Base-by-base conservation (phyloP, 2,797 vertebrate genomes). In the Petrocephalus schoutedeni region DNA sequence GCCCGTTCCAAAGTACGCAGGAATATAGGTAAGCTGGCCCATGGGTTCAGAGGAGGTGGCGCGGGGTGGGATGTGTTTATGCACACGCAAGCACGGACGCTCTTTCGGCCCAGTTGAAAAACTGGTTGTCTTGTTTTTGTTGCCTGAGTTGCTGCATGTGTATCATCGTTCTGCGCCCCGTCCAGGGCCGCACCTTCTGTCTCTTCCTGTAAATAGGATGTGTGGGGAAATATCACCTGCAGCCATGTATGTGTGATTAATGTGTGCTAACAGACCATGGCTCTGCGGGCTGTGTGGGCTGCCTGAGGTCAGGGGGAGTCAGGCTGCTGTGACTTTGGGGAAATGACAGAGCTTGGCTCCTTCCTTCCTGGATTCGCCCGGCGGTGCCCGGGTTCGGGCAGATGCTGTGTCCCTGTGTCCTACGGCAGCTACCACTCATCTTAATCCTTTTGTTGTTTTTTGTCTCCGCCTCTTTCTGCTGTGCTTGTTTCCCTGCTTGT, bases 51-150 rank as follows among this genome's bases (percentile, higher is more conserved):
- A 57, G 56, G 6, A 57, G 6, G 32, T 32, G 12, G n/a, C 4
- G 32, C 14, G 23, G 23, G n/a, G 28, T 16, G 23, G 21, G 83
- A 59, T 83, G 19, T 45, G 54, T 56, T n/a, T 83, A 32, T 9
- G 16, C 67, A 41, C 77, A 71, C 74, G 45, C 21, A 53, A 23
- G 23, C 10, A 77, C 54, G 0, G 5, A 49, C 6, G 32, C 67
- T 71, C 28, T 71, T 61, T 61, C 8, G 32, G 14, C 74, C 84
- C 19, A 10, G 89, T 89, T 87, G 89, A 87, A 87, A 89, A 88
- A 86, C 88, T 77, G 89, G 88, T 91, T 89, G 59, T 86, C 41
- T 58, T 64, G 23, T 88, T 88, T 87, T 87, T 87, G 58, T 84
- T n/a, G 9, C 32, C 54, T 87, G 6, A 67, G 36, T 84, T 64